Base-by-base conservation (phyloP, 2,113 vertebrate species). In the Neoarius graeffei region DNA sequence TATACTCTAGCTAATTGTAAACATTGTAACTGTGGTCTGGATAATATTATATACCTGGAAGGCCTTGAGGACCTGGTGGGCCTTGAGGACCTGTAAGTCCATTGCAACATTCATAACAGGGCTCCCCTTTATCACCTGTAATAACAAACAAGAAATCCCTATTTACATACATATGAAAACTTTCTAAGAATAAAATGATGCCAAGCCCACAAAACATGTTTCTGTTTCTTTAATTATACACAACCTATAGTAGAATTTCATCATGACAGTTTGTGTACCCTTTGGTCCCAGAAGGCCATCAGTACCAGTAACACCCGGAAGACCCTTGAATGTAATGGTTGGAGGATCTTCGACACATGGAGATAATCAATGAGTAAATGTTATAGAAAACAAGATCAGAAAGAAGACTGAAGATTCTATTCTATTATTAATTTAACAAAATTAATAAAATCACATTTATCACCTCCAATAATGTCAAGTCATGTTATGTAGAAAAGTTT, bases 1-100 rank as follows among this genome's bases (percentile, higher is more conserved):
- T 66, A n/a, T 66, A 66, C 10, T 64, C 62, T 25, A 64, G 62
- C 2, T 64, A 64, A 64, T 11, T 64, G 62, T 25, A 64, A 64
- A 25, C 20, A 25, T 64, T n/a, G 14, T 25, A 60, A 6, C 57
- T 20, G 57, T 60, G 57, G 57, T 94, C 93, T 0, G 87, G 73
- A 50, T 80, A 76, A 62, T 30, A 7, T 85, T 42, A 35, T 85
- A 54, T 35, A 86, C 85, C 85, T 23, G 85, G 74, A 85, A 74
- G 27, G 35, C 83, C 83, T 62, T 7, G 71, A 35, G 27, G 25
- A 4, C 83, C 83, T 27, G 66, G 66, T 57, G 30, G 59, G 14
- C 85, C 85, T 35, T n/a, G 74, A 19, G 74, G 85, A 5, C 74
- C 85, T 79, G 15, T 48, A 56, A n/a, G 42, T 23, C 60, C 57